Base-by-base conservation (phyloP, 1,140 invertebrate genomes). In the Ceratitis capitata region DNA sequence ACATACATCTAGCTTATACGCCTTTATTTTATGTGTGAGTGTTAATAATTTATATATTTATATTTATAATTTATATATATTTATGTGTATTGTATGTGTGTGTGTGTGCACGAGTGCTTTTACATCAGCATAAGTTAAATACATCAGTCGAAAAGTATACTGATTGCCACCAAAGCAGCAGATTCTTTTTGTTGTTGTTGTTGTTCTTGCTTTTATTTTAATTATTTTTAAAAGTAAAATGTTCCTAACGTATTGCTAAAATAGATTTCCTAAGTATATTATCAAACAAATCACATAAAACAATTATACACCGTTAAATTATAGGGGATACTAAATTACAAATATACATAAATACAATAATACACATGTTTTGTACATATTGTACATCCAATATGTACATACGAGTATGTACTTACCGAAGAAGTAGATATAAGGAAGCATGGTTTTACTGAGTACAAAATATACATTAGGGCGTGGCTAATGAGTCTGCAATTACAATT, bases 271-370 rank as follows among this genome's bases (percentile, higher is more conserved):
- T 35, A 69, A 39, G 29, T 16, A 29, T 32, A 32, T 39, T 32
- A n/a, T 4, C 19, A 32, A 4, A 69, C 16, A 69, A 69, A 56
- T 56, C 4, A 56, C 23, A 3, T 23, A 56, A 56, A 56, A n/a
- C 23, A 23, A n/a, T 56, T 0, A n/a, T 56, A 23, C 3, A 56
- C 19, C 19, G 19, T 49, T n/a, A 56, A 56, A 56, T 56, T 56
- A 23, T n/a, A 12, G 5, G 0, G 19, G n/a, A 7, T n/a, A n/a
- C 23, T 56, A 56, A 56, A 56, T 56, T 69, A 35, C 61, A 69
- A n/a, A 69, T 69, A 69, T 69, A 69, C 61, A 69, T 69, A 69
- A 69, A 69, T 69, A 69, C 58, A 61, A 29, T 29, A 23, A 16
- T 69, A 69, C 58, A 61, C n/a, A 61, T 29, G 23, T n/a, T n/a